Conservation (phyloP, 30 jellyfish, hydroid and myxozoan genomes). For the Aurelia coerulea region DNA sequence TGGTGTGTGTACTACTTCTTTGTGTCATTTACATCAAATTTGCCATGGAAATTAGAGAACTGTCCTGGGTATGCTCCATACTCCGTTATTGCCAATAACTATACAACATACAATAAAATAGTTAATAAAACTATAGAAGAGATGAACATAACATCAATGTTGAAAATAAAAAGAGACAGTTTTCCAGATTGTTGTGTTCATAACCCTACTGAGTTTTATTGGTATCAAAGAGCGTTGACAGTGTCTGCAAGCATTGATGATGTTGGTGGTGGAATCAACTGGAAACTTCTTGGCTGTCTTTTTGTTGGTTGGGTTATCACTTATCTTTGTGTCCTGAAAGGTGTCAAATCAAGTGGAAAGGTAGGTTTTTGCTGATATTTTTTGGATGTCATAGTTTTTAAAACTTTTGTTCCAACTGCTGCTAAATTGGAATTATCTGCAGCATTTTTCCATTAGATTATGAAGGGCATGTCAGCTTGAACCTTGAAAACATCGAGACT, state of each 20-base stretch:
- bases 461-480: neutral
- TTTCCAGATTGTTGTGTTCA: constrained; percentile 86
- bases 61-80: constrained; percentile 74
- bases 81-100: constrained; percentile 32
- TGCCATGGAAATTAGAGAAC: constrained; percentile 85
- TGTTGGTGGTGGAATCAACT: constrained; percentile 76
- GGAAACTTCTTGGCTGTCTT: constrained; percentile 87
- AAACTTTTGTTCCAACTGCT: neutral
- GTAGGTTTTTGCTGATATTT: constrained; percentile 23
- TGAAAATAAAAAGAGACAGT: constrained; percentile 29
- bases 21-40: constrained; percentile 82
- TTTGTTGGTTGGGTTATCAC: constrained; percentile 90
- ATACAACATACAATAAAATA: constrained; percentile 20
- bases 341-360: constrained; percentile 95
- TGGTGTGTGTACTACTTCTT: constrained; percentile 95
- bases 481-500: too few relatives aligned
- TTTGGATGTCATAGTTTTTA: neutral
- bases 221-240: constrained; percentile 81
- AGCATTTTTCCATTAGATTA: neutral
- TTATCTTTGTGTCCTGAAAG: constrained; percentile 87
- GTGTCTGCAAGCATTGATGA: constrained; percentile 60
- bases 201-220: constrained; percentile 82
- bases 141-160: constrained; percentile 43
- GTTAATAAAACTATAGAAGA: neutral
- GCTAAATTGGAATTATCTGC: neutral